Percentiles rank a stretch among this genome's conserved stretches.
Evolutionary conservation across 2,888 invertebrate genomes (phyloP).

Genomic region (Cheilosia variabilis): DNA sequence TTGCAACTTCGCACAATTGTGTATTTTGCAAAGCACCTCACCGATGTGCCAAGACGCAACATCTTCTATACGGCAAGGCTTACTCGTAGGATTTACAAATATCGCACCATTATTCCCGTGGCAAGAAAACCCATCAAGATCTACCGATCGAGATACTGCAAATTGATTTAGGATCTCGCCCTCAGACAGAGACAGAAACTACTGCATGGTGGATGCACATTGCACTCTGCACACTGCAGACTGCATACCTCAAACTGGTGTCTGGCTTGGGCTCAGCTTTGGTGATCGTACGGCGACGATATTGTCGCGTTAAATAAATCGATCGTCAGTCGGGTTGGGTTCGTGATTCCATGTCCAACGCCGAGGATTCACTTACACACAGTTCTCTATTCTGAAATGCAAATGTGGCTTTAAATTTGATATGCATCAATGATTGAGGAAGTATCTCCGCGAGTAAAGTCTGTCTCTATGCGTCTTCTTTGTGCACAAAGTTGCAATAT

Average conservation of each 20-base stretch:
- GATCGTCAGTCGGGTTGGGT: slow-evolving; percentile 34
- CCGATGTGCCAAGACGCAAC: slow-evolving; percentile 4
- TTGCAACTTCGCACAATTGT: slow-evolving; percentile 26
- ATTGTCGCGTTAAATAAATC: slow-evolving; percentile 58
- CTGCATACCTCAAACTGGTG: background rate
- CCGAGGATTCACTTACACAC: background rate
- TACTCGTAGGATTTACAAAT: slow-evolving; percentile 37
- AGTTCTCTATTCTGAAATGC: slow-evolving; percentile 52
- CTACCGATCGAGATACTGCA: slow-evolving; percentile 57
- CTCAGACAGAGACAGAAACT: slow-evolving; percentile 11
- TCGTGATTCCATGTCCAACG: slow-evolving; percentile 3
- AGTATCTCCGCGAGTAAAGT: slow-evolving; percentile 45
- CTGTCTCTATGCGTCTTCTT: slow-evolving; percentile 1
- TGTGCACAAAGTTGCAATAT: slow-evolving; percentile 58
- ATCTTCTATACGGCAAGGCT: slow-evolving; percentile 29
- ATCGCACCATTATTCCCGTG: slow-evolving; percentile 24
- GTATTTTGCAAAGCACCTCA: background rate
- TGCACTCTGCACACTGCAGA: background rate
- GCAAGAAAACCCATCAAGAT: slow-evolving; percentile 55
- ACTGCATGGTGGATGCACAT: slow-evolving; percentile 46
- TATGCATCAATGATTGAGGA: slow-evolving; percentile 74
- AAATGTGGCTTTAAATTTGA: slow-evolving; percentile 70
- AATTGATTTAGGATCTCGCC: slow-evolving; percentile 70
- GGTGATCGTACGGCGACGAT: slow-evolving; percentile 61
- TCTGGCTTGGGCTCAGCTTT: slow-evolving; percentile 10